Percentiles rank a stretch among this genome's conserved stretches.
phyloP scores from a whole-genome alignment of 1,140 invertebrate species.

The Leptinotarsa texana region DNA sequence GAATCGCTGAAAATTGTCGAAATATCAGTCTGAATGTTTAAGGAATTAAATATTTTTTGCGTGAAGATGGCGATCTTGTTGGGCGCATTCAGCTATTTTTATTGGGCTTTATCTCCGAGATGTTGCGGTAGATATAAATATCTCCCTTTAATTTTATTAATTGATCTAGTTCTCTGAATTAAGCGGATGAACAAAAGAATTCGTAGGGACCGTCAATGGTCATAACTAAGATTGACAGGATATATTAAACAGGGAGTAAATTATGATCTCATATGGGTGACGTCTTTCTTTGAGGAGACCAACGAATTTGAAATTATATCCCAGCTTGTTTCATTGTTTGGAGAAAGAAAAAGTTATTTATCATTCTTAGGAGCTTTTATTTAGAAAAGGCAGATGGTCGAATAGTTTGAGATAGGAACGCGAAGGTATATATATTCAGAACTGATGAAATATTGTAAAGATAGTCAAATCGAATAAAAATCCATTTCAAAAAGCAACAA shows the following conservation, averaged over 20 bases:
- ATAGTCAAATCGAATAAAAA: no score
- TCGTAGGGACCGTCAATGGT: not conserved
- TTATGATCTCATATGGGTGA: constrained; percentile 14
- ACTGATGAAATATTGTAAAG: no score
- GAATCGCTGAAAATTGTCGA: constrained; percentile 18
- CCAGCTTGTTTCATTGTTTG: not conserved
- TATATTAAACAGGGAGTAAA: constrained; percentile 10
- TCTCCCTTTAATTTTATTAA: constrained; percentile 24
- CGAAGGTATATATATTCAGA: no score
- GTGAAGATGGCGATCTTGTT: constrained; percentile 12
- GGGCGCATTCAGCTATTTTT: constrained; percentile 5
- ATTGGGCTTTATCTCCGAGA: constrained; percentile 12
- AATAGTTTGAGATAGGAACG: no score
- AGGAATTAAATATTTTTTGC: constrained; percentile 20
- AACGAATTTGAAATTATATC: not conserved
- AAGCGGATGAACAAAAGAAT: constrained; percentile 10
- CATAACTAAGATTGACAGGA: constrained; percentile 14
- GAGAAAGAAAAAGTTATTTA: not conserved
- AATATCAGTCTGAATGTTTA: constrained; percentile 16
- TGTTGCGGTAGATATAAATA: constrained; percentile 14
- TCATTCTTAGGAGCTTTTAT: no score
- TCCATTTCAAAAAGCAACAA: no score
- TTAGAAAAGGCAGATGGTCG: no score
- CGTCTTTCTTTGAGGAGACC: not conserved
- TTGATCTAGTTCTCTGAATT: constrained; percentile 21